Evolutionary conservation across 2,797 vertebrate species (phyloP).

Genomic region (Cossypha niveicapilla): DNA sequence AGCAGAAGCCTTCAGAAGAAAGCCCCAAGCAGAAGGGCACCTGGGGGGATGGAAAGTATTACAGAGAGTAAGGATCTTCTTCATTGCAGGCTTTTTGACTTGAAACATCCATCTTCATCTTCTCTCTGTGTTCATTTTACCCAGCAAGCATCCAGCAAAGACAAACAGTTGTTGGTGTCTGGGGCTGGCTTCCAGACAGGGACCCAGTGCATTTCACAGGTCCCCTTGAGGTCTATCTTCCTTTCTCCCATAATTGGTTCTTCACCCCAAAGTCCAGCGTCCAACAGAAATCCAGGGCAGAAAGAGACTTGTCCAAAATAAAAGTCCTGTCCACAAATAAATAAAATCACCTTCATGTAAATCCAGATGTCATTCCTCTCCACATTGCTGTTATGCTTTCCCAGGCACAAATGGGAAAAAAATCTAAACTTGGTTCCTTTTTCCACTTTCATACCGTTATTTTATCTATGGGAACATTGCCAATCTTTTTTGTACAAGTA

Average conservation of each 20-base stretch:
- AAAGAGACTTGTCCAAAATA: background rate
- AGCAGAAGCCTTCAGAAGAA: background rate
- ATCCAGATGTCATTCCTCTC: background rate
- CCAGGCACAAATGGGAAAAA: background rate
- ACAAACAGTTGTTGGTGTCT: background rate
- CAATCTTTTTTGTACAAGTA: conserved; percentile 29
- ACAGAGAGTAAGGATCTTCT: background rate
- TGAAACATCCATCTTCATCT: background rate
- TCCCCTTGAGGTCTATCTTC: background rate
- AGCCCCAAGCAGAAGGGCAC: background rate
- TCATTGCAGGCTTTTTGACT: background rate
- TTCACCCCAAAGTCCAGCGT: background rate
- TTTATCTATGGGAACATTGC: background rate
- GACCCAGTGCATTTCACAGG: background rate
- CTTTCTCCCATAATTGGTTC: background rate
- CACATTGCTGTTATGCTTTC: background rate
- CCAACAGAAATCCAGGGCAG: background rate
- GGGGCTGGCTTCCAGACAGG: background rate
- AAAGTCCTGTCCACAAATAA: background rate
- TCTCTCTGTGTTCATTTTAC: background rate
- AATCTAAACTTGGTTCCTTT: background rate
- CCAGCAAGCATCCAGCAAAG: background rate
- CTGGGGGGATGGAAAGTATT: background rate
- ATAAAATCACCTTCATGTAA: background rate
- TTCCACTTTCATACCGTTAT: background rate